Conservation (phyloP, 2,888 invertebrate species). For the Lithophane ornitopus region DNA sequence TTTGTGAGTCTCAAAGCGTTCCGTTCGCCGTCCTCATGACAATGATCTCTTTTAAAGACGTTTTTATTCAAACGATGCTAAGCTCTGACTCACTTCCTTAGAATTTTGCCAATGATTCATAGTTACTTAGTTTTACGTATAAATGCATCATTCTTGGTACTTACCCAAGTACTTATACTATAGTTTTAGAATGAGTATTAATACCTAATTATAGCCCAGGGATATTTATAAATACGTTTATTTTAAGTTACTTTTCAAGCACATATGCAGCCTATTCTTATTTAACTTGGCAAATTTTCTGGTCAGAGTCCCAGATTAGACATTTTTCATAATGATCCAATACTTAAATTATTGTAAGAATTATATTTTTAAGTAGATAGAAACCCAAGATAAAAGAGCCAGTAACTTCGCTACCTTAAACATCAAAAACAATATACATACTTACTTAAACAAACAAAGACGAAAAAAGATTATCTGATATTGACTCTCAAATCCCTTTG, state of each 20-base stretch:
- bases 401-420: constrained; percentile 4
- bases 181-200: background rate
- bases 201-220: background rate
- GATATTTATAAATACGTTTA: background rate
- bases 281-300: background rate
- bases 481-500: constrained; percentile 68
- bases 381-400: constrained; percentile 3
- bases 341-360: background rate
- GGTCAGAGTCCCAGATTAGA: too few relatives aligned
- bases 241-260: background rate
- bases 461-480: constrained; percentile 46
- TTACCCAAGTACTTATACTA: too few relatives aligned
- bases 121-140: constrained; percentile 19
- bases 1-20: constrained; percentile 61
- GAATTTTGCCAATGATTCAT: constrained; percentile 62
- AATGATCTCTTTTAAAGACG: constrained; percentile 64
- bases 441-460: constrained; percentile 31
- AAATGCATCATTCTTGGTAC: background rate
- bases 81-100: constrained; percentile 62
- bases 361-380: background rate
- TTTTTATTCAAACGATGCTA: constrained; percentile 56
- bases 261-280: background rate
- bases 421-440: constrained; percentile 34
- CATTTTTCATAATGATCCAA: background rate
- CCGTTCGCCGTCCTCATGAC: constrained; percentile 57